Evolutionary conservation across 2,797 vertebrate genomes (phyloP), one percentile per base, ranked within the genome.

Genomic region (Acanthopagrus latus): DNA sequence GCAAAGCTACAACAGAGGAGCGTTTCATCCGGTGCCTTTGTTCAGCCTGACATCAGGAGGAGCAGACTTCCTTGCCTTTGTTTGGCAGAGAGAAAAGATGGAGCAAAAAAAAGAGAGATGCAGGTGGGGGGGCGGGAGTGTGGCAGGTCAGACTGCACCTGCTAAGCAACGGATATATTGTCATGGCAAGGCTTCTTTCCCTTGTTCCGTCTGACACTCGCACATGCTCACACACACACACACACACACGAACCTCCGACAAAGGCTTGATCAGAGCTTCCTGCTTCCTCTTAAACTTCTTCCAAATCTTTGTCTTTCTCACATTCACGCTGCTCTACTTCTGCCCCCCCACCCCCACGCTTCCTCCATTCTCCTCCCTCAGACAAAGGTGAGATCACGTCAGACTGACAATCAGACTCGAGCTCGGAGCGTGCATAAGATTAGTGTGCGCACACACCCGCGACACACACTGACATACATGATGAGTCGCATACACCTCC

Each of bases 301-400:
- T 87, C 83, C 79, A 85, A 65, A 79, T 83, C 76, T 79, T 82
- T 86, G 71, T 90, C 80, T 86, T 63, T 71, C 54, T 51, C 29
- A 14, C 27, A 4, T 67, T 81, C 81, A 55, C 38, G 18, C 80
- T 75, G 62, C 73, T 84, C 71, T 81, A 52, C 58, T 43, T 52
- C 75, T 59, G 67, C 56, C 64, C 80, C 77, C 48, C 1, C 56
- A 29, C 68, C 64, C 80, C 77, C 44, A 0, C 65, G 47, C 38
- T 44, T 48, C 46, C 64, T 41, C 73, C 20, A 52, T 41, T 18
- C 52, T 76, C 67, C 57, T 71, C 43, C 43, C 66, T 74, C 83
- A 89, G 88, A 93, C 90, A 92, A 91, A 91, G 91, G 91, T 93
- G 89, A 90, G 84, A 83, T 77, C 82, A 81, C 63, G 71, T 87